Evolutionary conservation across 2,888 invertebrate species (phyloP).

Genomic region (Hypena proboscidalis): DNA sequence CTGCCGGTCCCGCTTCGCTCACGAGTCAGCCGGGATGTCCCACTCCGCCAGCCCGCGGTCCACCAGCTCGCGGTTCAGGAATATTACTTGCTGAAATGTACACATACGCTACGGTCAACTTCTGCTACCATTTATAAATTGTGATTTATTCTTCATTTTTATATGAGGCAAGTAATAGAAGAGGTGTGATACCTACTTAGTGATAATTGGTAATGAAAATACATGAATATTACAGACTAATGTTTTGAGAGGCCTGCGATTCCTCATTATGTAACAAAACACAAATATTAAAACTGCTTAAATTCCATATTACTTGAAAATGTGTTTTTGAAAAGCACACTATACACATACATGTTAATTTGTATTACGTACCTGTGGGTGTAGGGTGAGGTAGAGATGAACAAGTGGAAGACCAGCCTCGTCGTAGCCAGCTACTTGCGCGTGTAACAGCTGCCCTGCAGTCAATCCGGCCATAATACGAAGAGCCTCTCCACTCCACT

Average conservation of each 20-base stretch:
- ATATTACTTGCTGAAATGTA: constrained; percentile 89
- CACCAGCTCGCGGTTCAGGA: constrained; percentile 94
- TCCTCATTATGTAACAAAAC: too few species aligned
- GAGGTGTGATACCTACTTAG: too few species aligned
- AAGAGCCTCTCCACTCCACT: constrained; percentile 92
- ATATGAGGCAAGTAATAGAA: too few species aligned
- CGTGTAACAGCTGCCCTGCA: constrained; percentile 93
- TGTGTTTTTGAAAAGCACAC: too few species aligned
- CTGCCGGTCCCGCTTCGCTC: constrained; percentile 48
- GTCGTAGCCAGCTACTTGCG: constrained; percentile 94
- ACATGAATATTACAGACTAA: too few species aligned
- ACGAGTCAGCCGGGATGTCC: constrained; percentile 82
- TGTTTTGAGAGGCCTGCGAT: too few species aligned
- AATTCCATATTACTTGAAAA: too few species aligned
- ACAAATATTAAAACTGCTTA: too few species aligned
- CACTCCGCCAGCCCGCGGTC: constrained; percentile 93
- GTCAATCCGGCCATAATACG: constrained; percentile 92
- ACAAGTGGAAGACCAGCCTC: constrained; percentile 92
- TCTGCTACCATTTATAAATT: constrained; percentile 6
- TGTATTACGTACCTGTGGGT: constrained; percentile 86
- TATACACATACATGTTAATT: neutral
- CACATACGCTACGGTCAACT: constrained; percentile 18
- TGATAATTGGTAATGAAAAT: too few species aligned
- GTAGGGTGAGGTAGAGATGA: constrained; percentile 91
- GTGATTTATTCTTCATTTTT: too few species aligned